Evolutionary conservation across 2,113 vertebrate species (phyloP).

Genomic region (Dinomys branickii): DNA sequence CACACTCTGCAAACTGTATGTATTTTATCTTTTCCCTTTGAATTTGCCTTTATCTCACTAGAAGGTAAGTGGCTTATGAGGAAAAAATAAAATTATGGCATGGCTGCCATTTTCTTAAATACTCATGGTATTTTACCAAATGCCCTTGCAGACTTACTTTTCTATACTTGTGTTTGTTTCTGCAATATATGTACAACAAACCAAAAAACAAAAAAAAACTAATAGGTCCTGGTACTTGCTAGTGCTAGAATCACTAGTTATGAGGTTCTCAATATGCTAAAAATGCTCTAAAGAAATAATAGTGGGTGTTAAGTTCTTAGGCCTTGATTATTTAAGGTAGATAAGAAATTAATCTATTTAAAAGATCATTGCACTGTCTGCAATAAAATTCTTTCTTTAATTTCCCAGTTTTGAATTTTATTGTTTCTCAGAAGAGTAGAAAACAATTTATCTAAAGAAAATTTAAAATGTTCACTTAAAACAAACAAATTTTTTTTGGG

Average conservation of each 20-base stretch:
- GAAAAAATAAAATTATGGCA: slow-evolving; percentile 27
- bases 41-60: slow-evolving; percentile 3
- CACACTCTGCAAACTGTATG: neutral
- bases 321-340: neutral
- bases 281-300: neutral
- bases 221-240: neutral
- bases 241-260: neutral
- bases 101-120: neutral
- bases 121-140: neutral
- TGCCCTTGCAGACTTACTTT: neutral
- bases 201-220: neutral
- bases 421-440: slow-evolving; percentile 19
- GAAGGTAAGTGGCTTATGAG: neutral
- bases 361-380: neutral
- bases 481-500: slow-evolving; percentile 29
- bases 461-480: slow-evolving; percentile 29
- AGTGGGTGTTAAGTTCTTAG: slow-evolving; percentile 18
- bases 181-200: neutral
- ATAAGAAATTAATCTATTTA: slow-evolving; percentile 3
- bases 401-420: slow-evolving; percentile 53
- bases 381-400: slow-evolving; percentile 15
- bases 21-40: neutral
- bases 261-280: neutral
- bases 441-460: slow-evolving; percentile 48
- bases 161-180: neutral